These are phyloP conservation scores for Intellagama lesueurii DNA, from an alignment of 2,797 vertebrate genomes.

Conservation along the genomic window DNA sequence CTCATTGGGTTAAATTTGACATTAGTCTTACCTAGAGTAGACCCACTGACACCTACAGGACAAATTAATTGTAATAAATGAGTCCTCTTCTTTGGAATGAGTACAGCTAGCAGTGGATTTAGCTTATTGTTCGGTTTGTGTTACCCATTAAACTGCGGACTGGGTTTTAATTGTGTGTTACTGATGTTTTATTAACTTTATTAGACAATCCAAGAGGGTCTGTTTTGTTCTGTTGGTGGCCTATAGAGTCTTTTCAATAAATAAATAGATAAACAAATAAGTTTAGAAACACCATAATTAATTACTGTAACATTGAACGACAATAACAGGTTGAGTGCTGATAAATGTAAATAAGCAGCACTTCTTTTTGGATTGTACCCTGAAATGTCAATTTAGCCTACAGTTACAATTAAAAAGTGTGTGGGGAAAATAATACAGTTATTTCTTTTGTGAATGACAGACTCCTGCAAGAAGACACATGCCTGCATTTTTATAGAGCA, in stretches of 20 bases:
- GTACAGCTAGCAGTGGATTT: too few relatives aligned
- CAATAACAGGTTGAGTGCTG: not conserved
- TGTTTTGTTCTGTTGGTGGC: not conserved
- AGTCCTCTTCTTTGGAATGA: too few relatives aligned
- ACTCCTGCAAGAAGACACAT: not conserved
- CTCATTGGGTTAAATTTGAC: too few relatives aligned
- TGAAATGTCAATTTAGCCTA: too few relatives aligned
- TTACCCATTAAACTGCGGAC: not conserved
- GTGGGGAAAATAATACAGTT: not conserved
- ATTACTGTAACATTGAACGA: not conserved
- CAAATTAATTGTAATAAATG: too few relatives aligned
- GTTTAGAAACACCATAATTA: not conserved
- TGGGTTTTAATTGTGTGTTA: not conserved
- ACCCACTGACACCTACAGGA: too few relatives aligned
- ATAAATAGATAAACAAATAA: not conserved
- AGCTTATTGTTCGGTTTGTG: too few relatives aligned
- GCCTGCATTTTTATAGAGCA: not conserved
- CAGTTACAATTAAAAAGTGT: not conserved
- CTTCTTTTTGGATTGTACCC: not conserved
- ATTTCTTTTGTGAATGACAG: not conserved
- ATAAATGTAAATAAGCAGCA: not conserved
- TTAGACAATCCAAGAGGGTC: not conserved
- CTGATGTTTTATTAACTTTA: not conserved
- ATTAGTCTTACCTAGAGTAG: too few relatives aligned
- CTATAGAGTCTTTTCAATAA: not conserved